Conservation (phyloP, 2,113 vertebrate species). For the Ursus arctos region DNA sequence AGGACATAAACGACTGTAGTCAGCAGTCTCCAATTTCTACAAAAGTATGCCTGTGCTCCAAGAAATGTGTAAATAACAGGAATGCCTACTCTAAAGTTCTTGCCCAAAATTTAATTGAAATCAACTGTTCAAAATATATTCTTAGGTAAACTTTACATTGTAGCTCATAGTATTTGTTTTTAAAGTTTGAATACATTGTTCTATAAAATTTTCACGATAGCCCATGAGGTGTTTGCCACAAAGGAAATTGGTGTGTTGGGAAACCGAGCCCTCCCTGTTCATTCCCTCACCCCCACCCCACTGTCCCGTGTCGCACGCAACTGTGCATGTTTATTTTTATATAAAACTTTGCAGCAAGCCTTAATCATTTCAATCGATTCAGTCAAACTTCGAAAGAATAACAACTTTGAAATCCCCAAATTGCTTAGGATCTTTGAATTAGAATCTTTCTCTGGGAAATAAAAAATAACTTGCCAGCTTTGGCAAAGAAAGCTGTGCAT, state of each 20-base stretch:
- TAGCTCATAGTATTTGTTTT: neutral
- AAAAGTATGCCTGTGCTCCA: neutral
- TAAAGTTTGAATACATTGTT: neutral
- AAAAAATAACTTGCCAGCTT: neutral
- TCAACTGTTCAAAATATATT: neutral
- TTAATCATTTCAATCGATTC: neutral
- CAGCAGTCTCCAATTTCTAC: neutral
- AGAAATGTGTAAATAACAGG: neutral
- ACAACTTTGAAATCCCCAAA: neutral
- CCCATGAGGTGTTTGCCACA: neutral
- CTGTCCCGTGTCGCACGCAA: neutral
- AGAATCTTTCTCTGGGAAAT: constrained; percentile 4
- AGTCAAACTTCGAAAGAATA: neutral
- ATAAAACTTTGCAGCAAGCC: neutral
- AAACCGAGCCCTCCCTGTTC: neutral
- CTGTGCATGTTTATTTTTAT: neutral
- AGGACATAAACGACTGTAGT: neutral
- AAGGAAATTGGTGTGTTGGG: neutral
- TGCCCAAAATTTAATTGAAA: neutral
- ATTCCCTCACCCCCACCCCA: neutral
- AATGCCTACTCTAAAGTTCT: neutral
- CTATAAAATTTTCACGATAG: neutral
- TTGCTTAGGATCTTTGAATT: constrained; percentile 38
- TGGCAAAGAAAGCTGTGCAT: constrained; percentile 50
- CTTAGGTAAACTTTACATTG: neutral